A percentile compares a stretch with the other conserved stretches of the same genome.
Evolutionary conservation across 2,888 invertebrate species (phyloP).

Genomic region (Agriopis marginaria): DNA sequence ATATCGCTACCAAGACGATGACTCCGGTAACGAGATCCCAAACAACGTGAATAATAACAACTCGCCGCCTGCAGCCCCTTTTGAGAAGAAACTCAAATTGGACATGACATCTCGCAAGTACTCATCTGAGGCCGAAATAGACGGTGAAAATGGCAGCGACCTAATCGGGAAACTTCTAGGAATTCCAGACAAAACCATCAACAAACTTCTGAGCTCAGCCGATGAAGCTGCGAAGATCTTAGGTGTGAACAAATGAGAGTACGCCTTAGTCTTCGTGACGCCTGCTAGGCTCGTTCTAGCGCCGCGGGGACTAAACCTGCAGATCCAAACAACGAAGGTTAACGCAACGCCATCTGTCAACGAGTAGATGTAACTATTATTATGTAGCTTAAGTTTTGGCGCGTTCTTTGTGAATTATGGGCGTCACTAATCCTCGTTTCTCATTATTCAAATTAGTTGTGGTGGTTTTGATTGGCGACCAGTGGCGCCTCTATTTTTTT

Average conservation of each 20-base stretch:
- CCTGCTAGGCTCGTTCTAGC: conserved; percentile 80
- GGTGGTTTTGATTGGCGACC: conserved; percentile 16
- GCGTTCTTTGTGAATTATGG: conserved; percentile 8
- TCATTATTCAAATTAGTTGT: conserved; percentile 17
- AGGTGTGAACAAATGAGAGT: conserved; percentile 91
- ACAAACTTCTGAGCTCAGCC: conserved; percentile 92
- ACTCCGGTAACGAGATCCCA: conserved; percentile 79
- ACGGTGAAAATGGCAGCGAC: conserved; percentile 88
- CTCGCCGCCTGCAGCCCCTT: conserved; percentile 84
- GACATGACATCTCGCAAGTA: conserved; percentile 82
- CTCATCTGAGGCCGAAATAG: conserved; percentile 80
- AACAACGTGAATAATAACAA: conserved; percentile 85
- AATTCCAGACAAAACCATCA: conserved; percentile 94
- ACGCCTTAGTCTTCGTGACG: conserved; percentile 84
- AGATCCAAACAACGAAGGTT: conserved; percentile 55
- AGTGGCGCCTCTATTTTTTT: conserved; percentile 18
- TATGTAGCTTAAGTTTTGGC: conserved; percentile 20
- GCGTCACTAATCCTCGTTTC: conserved; percentile 14
- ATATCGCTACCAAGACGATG: conserved; percentile 79
- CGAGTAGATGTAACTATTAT: conserved; percentile 48
- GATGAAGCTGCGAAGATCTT: conserved; percentile 95
- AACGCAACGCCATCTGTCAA: conserved; percentile 62
- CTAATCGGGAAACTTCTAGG: conserved; percentile 96
- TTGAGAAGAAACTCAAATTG: conserved; percentile 83
- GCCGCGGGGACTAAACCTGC: conserved; percentile 77